phyloP scores from a whole-genome alignment of 2,797 vertebrate genomes.

The Xerus rutilus region DNA sequence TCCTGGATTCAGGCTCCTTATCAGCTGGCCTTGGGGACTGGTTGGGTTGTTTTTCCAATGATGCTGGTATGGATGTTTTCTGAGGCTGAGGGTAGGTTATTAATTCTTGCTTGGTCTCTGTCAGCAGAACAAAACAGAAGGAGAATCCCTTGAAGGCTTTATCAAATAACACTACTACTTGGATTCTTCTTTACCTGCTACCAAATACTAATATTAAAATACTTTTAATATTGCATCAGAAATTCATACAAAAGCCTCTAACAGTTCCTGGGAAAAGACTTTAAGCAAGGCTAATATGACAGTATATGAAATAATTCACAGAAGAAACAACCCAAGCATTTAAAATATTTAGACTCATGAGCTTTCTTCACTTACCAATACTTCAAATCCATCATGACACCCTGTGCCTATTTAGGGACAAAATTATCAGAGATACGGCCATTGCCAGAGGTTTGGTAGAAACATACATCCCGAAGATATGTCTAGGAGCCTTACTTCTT shows the following conservation, averaged over 20 bases:
- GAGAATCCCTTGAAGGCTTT: conserved; percentile 23
- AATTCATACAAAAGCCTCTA: not conserved
- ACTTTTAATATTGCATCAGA: not conserved
- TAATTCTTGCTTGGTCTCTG: conserved; percentile 87
- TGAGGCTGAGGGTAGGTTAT: conserved; percentile 83
- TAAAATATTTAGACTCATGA: not conserved
- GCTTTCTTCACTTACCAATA: conserved; percentile 19
- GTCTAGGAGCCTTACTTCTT: not conserved
- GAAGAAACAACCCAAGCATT: conserved; percentile 15
- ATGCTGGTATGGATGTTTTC: conserved; percentile 76
- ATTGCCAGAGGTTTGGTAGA: not conserved
- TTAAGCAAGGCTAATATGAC: not conserved
- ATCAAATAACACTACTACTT: not conserved
- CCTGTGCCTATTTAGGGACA: not conserved
- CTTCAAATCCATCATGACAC: conserved; percentile 26
- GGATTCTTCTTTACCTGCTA: not conserved
- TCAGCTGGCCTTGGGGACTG: conserved; percentile 78
- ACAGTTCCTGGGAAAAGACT: not conserved
- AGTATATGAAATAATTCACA: not conserved
- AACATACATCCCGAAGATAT: not conserved
- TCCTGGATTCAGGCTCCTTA: conserved; percentile 85
- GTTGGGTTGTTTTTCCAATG: conserved; percentile 81
- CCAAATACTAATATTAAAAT: not conserved
- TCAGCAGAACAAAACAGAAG: conserved; percentile 77
- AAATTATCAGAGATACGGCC: not conserved